A percentile compares a stretch with the other conserved stretches of the same genome.
Evolutionary conservation across 2,888 invertebrate species (phyloP).

Genomic region (Mystacides longicornis): DNA sequence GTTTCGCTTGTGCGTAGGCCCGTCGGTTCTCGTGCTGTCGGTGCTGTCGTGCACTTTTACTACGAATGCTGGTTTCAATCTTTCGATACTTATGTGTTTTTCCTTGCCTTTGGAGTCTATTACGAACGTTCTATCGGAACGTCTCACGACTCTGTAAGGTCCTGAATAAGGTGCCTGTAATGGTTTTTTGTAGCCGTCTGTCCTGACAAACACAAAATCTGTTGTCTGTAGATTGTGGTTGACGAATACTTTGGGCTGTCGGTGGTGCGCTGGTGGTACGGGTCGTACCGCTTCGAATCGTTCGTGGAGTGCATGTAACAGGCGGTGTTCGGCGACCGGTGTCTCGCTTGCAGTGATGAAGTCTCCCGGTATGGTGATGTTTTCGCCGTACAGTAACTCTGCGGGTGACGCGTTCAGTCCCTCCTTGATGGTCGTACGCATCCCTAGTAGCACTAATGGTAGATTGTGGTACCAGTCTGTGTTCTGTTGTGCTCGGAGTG

Average conservation of each 20-base stretch:
- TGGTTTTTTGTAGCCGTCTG: background rate
- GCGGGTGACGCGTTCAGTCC: constrained; percentile 27
- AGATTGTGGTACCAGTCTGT: constrained; percentile 26
- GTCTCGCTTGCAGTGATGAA: constrained; percentile 12
- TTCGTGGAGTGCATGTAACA: background rate
- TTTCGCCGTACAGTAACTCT: constrained; percentile 27
- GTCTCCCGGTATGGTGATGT: constrained; percentile 28
- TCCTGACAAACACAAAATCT: background rate
- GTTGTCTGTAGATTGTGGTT: background rate
- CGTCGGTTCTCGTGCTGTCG: too few species aligned
- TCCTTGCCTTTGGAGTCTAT: background rate
- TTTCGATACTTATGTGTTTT: background rate
- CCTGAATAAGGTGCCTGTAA: constrained; percentile 3
- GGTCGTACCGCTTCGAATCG: background rate
- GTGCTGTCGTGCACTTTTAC: too few species aligned
- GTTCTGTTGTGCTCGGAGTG: constrained; percentile 20
- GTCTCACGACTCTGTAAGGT: background rate
- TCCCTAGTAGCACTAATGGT: constrained; percentile 30
- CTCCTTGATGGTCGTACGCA: constrained; percentile 26
- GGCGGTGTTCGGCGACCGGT: background rate
- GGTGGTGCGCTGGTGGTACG: background rate
- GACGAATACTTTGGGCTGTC: background rate
- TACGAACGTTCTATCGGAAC: background rate
- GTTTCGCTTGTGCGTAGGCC: too few species aligned
- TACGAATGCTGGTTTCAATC: constrained; percentile 9